Conservation (phyloP, 2,797 vertebrate genomes). For the Lithobates pipiens region DNA sequence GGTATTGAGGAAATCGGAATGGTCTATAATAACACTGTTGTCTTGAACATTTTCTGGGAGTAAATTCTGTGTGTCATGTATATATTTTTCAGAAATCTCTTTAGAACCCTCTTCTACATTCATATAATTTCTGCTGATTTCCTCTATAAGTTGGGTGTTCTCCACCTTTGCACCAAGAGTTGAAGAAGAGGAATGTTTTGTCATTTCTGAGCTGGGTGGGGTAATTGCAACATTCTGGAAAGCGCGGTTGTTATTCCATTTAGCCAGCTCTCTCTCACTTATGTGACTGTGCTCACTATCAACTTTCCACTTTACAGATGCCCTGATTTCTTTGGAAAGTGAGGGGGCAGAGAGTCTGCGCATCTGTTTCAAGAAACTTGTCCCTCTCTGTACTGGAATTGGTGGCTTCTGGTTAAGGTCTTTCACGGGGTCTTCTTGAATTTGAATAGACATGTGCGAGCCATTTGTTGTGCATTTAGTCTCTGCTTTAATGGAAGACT, state of each 20-base stretch:
- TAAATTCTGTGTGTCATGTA: neutral
- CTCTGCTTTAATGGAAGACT: neutral
- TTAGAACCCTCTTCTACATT: neutral
- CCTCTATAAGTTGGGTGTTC: neutral
- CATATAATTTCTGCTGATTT: neutral
- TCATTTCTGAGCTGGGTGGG: neutral
- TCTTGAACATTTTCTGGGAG: neutral
- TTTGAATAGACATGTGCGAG: too few relatives aligned
- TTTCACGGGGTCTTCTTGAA: accelerated
- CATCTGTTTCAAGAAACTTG: conserved; percentile 46
- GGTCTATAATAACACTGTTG: neutral
- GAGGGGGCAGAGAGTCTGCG: conserved; percentile 32
- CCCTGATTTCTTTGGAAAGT: neutral
- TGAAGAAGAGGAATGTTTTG: neutral
- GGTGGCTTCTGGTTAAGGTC: conserved; percentile 1
- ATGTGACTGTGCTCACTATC: neutral
- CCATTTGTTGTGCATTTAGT: neutral
- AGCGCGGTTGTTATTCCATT: neutral
- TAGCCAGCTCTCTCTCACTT: neutral
- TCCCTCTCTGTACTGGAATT: neutral
- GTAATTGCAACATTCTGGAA: neutral
- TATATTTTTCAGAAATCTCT: neutral
- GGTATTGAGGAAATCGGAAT: neutral
- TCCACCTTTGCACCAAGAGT: neutral
- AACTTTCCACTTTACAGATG: conserved; percentile 42